A percentile compares a stretch with the other conserved stretches of the same genome.
Evolutionary conservation across 1,140 invertebrate species (phyloP).

Genomic region (Diuraphis noxia): DNA sequence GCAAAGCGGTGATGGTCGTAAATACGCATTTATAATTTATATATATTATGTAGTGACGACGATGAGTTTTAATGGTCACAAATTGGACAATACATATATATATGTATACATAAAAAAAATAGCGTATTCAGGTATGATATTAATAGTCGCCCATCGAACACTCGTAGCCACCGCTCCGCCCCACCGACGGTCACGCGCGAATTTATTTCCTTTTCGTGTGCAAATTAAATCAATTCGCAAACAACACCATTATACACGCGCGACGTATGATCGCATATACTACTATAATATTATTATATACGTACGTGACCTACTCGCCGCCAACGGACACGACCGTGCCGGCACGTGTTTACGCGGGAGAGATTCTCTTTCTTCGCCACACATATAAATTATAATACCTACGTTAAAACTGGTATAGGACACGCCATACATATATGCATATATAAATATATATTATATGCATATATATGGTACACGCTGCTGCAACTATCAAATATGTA

Average conservation of each 20-base stretch:
- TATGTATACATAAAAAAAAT: neutral
- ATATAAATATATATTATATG: too few relatives aligned
- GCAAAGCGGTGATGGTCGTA: too few relatives aligned
- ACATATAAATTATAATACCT: slow-evolving; percentile 12
- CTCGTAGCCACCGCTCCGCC: neutral
- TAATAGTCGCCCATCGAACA: neutral
- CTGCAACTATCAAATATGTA: neutral
- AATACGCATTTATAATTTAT: too few relatives aligned
- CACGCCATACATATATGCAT: too few relatives aligned
- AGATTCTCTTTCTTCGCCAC: neutral
- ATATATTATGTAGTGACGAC: neutral
- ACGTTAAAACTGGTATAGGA: neutral
- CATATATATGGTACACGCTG: too few relatives aligned
- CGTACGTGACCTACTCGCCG: neutral
- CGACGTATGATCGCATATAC: neutral
- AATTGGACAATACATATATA: neutral
- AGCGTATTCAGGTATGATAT: neutral
- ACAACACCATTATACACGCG: neutral
- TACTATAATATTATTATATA: neutral
- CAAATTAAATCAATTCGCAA: neutral
- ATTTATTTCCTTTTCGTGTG: neutral
- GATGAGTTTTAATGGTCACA: neutral
- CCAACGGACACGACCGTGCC: neutral
- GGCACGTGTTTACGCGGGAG: neutral
- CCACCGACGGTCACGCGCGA: neutral